Conservation (phyloP, 2,888 invertebrate species). For the Pseudococcus jackbeardsleyi region DNA sequence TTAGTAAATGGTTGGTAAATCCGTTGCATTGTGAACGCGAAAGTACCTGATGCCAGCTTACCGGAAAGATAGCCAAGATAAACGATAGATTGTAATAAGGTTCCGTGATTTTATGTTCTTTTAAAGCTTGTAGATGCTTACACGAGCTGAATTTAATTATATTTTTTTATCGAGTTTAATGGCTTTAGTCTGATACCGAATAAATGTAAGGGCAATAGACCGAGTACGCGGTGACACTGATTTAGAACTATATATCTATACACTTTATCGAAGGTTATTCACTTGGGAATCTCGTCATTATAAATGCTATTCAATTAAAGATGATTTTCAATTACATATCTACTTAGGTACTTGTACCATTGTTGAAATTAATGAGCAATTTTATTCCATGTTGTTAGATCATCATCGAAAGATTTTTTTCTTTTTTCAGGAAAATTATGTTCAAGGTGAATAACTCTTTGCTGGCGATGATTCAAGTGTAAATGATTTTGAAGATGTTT, state of each 20-base stretch:
- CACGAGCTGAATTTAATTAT: constrained; percentile 43
- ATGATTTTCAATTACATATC: neutral
- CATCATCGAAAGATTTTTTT: neutral
- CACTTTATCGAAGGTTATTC: constrained; percentile 10
- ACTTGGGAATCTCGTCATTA: constrained; percentile 13
- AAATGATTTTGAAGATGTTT: neutral
- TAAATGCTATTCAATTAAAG: neutral
- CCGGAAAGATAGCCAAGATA: constrained; percentile 47
- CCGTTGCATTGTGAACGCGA: neutral
- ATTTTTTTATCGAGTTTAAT: constrained; percentile 38
- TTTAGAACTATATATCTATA: neutral
- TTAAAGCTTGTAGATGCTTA: neutral
- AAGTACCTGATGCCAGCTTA: constrained; percentile 11
- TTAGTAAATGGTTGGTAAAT: neutral
- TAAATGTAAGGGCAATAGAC: constrained; percentile 5
- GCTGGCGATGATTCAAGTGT: neutral
- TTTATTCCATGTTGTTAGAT: neutral
- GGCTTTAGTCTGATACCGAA: neutral
- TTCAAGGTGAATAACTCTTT: neutral
- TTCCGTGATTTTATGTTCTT: neutral
- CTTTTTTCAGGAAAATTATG: neutral
- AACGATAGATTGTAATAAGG: constrained; percentile 16
- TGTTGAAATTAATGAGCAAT: constrained; percentile 7
- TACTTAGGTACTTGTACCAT: neutral
- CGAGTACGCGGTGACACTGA: constrained; percentile 42